Evolutionary conservation across 2,113 vertebrate genomes (phyloP), one percentile per base, ranked within the genome.

Genomic region (Cheilinus undulatus): DNA sequence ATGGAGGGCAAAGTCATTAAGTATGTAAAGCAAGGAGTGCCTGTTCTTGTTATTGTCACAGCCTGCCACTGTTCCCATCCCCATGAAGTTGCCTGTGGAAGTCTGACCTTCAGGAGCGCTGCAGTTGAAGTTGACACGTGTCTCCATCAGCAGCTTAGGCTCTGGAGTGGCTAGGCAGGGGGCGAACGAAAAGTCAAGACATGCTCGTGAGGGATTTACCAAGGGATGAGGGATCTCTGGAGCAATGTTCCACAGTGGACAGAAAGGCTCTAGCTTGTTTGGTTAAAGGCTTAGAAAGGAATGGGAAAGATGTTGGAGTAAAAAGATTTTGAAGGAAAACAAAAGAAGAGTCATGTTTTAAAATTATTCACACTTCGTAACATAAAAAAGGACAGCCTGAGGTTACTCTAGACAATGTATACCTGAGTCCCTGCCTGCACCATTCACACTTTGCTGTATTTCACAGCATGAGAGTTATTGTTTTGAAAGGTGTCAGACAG

Each of bases 1-100:
- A 93, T 91, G 85, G 86, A 90, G 91, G 90, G 84, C 88, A 92
- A 87, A 90, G 72, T 66, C 70, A 93, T 92, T 89, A 90, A 73
- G 76, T 76, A 87, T 85, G 80, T 90, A 82, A 87, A 87, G 80
- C 78, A 82, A 82, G 63, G 50, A 82, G 61, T 88, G 90, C 69
- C 78, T 46, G 61, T 61, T 90, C 81, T 52, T 80, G 79, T 91
- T 87, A 86, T 66, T 86, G 83, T 86, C 64, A 68, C 63, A 66
- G 71, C 65, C 66, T 75, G 77, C 83, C 66, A 60, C 52, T 19
- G 17, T 49, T 30, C 12, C 43, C 20, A 11, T 2, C 45, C 38
- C 24, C 40, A 26, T 23, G 52, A 76, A 80, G 82, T 69, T 43
- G 65, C 63, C 63, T 73, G 66, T 48, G 23, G 30, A 66, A 62